These are phyloP conservation scores for Tetragnatha montana DNA, from an alignment of 2,888 invertebrate genomes.

Conservation along the genomic window DNA sequence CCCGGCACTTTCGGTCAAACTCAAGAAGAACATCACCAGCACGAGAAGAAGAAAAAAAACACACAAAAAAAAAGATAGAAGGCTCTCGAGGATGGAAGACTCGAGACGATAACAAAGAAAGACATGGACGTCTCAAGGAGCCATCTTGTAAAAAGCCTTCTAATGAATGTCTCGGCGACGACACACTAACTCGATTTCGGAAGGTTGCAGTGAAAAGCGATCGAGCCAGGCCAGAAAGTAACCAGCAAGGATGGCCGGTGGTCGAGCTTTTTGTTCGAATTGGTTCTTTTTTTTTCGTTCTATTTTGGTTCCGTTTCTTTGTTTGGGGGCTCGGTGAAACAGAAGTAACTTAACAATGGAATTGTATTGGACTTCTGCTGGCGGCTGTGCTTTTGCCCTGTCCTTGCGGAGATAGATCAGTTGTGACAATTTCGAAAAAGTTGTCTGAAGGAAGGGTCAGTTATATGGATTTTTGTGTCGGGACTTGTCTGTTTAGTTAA, in stretches of 20 bases:
- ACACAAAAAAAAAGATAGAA: background rate
- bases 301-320: conserved; percentile 25
- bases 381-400: background rate
- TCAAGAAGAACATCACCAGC: background rate
- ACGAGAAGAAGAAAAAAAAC: too few species aligned
- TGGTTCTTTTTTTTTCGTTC: background rate
- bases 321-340: background rate
- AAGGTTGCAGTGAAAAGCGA: conserved; percentile 33
- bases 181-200: conserved; percentile 36
- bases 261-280: conserved; percentile 13
- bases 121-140: conserved; percentile 8
- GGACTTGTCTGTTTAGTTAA: too few species aligned
- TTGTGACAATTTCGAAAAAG: background rate
- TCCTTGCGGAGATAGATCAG: background rate
- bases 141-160: conserved; percentile 9
- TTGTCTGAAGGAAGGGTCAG: background rate
- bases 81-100: background rate
- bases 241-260: conserved; percentile 38
- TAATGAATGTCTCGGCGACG: conserved; percentile 10
- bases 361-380: background rate
- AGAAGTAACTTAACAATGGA: conserved; percentile 2
- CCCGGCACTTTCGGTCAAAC: background rate
- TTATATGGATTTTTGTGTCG: too few species aligned
- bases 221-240: conserved; percentile 29
- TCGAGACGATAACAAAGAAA: conserved; percentile 21